Percentiles rank a stretch among this genome's conserved stretches.
Conservation (phyloP, 2,113 vertebrate species). For the Condylura cristata region DNA sequence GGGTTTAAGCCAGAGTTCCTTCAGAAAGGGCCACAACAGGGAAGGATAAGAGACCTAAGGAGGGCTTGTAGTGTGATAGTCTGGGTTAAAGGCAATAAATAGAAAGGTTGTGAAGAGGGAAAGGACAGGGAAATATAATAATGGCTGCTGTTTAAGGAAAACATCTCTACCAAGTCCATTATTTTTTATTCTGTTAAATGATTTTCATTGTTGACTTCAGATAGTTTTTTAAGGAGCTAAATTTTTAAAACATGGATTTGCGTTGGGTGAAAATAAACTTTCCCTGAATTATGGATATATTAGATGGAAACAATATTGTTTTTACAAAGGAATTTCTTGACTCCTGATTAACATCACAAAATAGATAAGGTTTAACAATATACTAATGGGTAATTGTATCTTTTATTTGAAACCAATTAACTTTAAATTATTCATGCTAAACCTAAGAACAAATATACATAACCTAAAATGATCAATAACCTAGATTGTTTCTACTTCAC, state of each 20-base stretch:
- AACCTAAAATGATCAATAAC: constrained; percentile 51
- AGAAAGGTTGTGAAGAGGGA: not conserved
- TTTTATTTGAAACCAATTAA: constrained; percentile 65
- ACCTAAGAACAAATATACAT: not conserved
- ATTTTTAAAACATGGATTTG: not conserved
- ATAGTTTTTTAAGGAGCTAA: constrained; percentile 30
- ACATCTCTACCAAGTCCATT: not conserved
- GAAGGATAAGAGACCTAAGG: not conserved
- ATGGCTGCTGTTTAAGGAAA: not conserved
- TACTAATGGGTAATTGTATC: constrained; percentile 50
- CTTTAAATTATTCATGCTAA: constrained; percentile 70
- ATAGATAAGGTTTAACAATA: constrained; percentile 57
- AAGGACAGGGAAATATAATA: not conserved
- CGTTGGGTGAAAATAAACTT: constrained; percentile 8
- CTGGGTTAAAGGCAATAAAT: not conserved
- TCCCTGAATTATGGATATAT: not conserved
- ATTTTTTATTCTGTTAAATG: constrained; percentile 8
- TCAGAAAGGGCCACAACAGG: not conserved
- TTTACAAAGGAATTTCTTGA: constrained; percentile 38
- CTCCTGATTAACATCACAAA: constrained; percentile 55
- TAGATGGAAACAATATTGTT: constrained; percentile 21
- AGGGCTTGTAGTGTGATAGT: not conserved
- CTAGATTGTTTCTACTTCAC: not conserved
- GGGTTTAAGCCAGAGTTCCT: too few species aligned
- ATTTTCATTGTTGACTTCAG: constrained; percentile 21